Conservation (phyloP, 2,113 vertebrate genomes). For the Brienomyrus longianalis region DNA sequence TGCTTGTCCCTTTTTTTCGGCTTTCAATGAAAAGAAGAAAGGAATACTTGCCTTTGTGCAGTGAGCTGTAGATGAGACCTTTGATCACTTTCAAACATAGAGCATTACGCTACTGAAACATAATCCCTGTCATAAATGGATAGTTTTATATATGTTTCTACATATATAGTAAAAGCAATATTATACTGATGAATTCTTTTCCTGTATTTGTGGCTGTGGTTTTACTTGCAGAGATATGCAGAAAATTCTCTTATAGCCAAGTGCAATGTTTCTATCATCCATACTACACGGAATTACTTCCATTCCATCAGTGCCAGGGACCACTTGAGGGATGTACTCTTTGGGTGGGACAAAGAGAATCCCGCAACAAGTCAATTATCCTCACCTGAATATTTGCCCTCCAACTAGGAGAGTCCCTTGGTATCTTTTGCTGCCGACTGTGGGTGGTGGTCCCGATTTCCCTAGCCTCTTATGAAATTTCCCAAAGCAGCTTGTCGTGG, state of each 20-base stretch:
- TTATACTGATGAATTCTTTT: background rate
- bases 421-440: background rate
- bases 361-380: background rate
- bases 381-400: background rate
- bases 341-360: background rate
- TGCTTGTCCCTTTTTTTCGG: background rate
- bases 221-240: background rate
- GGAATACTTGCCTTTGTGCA: background rate
- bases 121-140: slow-evolving; percentile 3
- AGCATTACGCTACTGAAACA: background rate
- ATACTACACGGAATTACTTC: background rate
- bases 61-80: background rate
- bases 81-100: background rate
- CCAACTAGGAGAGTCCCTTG: background rate
- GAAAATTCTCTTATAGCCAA: background rate
- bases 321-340: background rate
- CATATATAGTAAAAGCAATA: background rate
- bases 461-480: background rate
- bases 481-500: background rate
- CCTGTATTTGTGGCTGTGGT: background rate
- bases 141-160: slow-evolving; percentile 2
- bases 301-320: background rate
- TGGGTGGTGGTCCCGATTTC: background rate
- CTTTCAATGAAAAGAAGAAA: background rate
- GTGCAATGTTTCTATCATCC: background rate